Conservation (phyloP, 2,888 invertebrate species). For the Mellilla xanthometata region DNA sequence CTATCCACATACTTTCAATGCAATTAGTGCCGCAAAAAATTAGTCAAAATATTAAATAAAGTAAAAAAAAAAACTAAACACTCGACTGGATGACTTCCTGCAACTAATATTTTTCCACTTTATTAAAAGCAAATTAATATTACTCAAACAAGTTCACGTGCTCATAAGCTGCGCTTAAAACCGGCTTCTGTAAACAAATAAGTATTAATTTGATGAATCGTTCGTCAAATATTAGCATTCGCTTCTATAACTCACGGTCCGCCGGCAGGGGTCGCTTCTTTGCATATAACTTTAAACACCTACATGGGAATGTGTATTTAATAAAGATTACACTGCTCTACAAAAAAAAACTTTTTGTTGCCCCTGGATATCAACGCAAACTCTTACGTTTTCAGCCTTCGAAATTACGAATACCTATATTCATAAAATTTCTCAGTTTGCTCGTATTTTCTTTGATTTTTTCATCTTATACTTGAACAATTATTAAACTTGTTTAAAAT, state of each 20-base stretch:
- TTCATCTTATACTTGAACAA: too few species aligned
- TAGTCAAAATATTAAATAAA: too few species aligned
- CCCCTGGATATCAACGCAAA: too few species aligned
- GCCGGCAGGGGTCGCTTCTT: slow-evolving; percentile 45
- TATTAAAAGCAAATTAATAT: slow-evolving; percentile 24
- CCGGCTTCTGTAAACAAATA: slow-evolving; percentile 33
- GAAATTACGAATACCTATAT: too few species aligned
- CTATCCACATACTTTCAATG: too few species aligned
- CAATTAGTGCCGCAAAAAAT: too few species aligned
- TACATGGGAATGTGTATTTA: slow-evolving; percentile 15
- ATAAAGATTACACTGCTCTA: slow-evolving; percentile 18
- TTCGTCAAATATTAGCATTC: slow-evolving; percentile 55
- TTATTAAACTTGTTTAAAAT: too few species aligned
- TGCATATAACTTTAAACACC: slow-evolving; percentile 21
- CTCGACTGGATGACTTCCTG: not conserved
- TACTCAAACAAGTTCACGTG: slow-evolving; percentile 14
- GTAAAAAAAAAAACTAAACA: not conserved
- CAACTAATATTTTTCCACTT: slow-evolving; percentile 8
- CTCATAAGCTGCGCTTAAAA: slow-evolving; percentile 18
- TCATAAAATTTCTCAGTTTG: too few species aligned
- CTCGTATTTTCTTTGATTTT: too few species aligned
- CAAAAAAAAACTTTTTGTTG: too few species aligned
- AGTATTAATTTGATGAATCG: slow-evolving; percentile 72
- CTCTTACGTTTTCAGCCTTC: too few species aligned
- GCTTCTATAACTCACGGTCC: slow-evolving; percentile 54